Conservation (phyloP, 2,797 vertebrate genomes). For the Eleutherodactylus coqui region DNA sequence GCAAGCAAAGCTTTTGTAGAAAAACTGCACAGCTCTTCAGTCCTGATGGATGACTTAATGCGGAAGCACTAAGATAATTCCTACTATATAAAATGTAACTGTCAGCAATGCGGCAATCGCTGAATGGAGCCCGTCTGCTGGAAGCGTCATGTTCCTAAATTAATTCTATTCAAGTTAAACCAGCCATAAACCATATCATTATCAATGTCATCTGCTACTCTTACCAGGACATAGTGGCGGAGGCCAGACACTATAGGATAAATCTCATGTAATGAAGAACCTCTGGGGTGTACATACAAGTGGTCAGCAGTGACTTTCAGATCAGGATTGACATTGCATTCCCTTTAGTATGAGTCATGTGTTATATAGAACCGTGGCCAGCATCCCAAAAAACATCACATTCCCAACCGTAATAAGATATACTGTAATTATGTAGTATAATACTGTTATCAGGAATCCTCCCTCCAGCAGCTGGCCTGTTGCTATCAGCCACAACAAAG, state of each 20-base stretch:
- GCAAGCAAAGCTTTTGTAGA: slow-evolving; percentile 49
- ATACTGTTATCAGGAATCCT: too few species aligned
- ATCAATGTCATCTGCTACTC: neutral
- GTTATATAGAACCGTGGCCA: neutral
- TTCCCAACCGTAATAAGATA: too few species aligned
- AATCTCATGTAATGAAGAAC: neutral
- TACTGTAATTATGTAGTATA: too few species aligned
- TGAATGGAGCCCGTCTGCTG: slow-evolving; percentile 5
- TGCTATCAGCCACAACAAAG: too few species aligned
- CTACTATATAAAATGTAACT: neutral
- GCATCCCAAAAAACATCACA: neutral
- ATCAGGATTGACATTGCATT: neutral
- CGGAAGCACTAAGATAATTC: slow-evolving; percentile 53
- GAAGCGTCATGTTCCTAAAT: slow-evolving; percentile 21
- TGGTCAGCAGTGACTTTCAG: neutral
- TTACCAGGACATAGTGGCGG: neutral
- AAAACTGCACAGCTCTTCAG: slow-evolving; percentile 51
- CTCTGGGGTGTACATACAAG: neutral
- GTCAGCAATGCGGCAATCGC: slow-evolving; percentile 48
- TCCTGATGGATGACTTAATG: slow-evolving; percentile 61
- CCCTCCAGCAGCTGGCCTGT: too few species aligned
- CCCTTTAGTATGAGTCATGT: neutral
- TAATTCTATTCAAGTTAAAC: slow-evolving; percentile 30
- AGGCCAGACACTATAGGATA: neutral
- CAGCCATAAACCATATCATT: slow-evolving; percentile 25